Conservation (phyloP, 2,888 invertebrate species). For the Fragum whitleyi region DNA sequence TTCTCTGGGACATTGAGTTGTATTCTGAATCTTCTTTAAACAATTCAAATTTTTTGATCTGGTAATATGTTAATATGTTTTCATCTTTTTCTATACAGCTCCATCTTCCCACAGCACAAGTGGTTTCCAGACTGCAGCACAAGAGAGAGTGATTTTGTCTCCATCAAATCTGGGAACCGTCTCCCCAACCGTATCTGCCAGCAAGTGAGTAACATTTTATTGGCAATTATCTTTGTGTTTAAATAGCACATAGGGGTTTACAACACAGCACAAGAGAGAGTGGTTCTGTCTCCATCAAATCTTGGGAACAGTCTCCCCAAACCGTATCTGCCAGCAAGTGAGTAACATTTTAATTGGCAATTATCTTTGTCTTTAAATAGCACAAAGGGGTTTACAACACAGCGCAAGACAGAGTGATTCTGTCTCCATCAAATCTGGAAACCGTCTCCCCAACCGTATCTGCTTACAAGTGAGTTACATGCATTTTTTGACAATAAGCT, state of each 20-base stretch:
- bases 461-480: conserved; percentile 11
- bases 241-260: background rate
- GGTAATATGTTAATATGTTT: no score
- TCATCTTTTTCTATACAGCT: background rate
- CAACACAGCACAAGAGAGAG: conserved; percentile 14
- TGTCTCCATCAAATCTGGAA: conserved; percentile 10
- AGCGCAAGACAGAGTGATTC: conserved; percentile 17
- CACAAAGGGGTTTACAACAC: background rate
- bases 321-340: conserved; percentile 10
- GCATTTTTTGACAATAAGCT: no score
- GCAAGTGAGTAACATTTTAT: conserved; percentile 11
- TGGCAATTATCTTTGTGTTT: background rate
- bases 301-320: background rate
- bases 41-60: no score
- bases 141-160: conserved; percentile 22
- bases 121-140: conserved; percentile 16
- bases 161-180: conserved; percentile 1
- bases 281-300: conserved; percentile 15
- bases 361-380: background rate
- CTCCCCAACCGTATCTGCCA: background rate
- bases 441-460: background rate
- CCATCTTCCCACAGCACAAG: background rate
- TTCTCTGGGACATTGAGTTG: no score
- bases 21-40: no score
- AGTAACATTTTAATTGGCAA: background rate